Evolutionary conservation across 2,797 vertebrate genomes (phyloP), one percentile per base, ranked within the genome.

Genomic region (Erithacus rubecula): DNA sequence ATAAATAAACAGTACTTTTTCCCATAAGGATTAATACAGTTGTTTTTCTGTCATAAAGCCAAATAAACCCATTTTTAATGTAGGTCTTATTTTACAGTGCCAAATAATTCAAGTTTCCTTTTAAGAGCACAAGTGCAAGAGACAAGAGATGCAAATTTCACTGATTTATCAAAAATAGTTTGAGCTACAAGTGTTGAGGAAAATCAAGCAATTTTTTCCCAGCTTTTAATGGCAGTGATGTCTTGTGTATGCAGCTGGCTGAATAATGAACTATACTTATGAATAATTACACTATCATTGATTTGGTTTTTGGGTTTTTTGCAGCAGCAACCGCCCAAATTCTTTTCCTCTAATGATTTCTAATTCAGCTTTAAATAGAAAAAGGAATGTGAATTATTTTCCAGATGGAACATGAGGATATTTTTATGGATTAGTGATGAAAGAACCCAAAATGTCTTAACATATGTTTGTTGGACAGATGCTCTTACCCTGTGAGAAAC

Each of bases 291-390:
- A 26, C 51, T 26, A 62, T 34, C 65, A 59, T 34, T 89, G 53
- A 87, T 90, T 52, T 52, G 11, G 1, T 0, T 59, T 68, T 24
- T 8, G 19, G 9, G 3, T 26, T 34, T 44, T 87, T 29, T 70
- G 79, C 64, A 83, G 64, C 34, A 94, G 20, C 29, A 80, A 49
- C 37, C 43, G 1, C 34, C 53, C 24, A 83, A 75, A 80, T 90
- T 87, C 39, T 92, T 41, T 56, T 60, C 23, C 51, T 71, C 60
- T 65, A 82, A 93, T 58, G 53, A 89, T 63, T 78, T 79, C 43
- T 86, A 62, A 90, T 74, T 86, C 80, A 90, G 47, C 51, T 79
- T 93, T 75, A 93, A 94, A 90, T 68, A 91, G 55, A 94, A 91
- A 80, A 83, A 71, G 65, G 24, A 65, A 53, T 18, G 18, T 37